phyloP scores from a whole-genome alignment of 1,140 invertebrate genomes.

The Platorchestia sp. region DNA sequence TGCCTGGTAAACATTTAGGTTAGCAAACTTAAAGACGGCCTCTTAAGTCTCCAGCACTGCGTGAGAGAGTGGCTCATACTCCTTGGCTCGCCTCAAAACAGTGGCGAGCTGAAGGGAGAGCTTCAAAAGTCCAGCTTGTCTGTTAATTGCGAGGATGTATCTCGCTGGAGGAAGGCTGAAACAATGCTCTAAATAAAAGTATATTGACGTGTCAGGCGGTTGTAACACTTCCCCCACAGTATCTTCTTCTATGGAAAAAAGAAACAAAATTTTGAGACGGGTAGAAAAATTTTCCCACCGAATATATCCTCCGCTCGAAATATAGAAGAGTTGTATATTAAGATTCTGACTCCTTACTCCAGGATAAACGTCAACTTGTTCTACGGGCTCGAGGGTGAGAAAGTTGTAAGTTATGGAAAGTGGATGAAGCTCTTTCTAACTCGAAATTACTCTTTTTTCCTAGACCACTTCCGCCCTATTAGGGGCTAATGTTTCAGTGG shows the following conservation, averaged over 20 bases:
- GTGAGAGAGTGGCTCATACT: neutral
- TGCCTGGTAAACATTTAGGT: slow-evolving; percentile 32
- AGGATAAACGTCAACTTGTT: neutral
- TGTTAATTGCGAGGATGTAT: neutral
- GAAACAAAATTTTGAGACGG: neutral
- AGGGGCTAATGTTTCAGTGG: neutral
- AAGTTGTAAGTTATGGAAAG: neutral
- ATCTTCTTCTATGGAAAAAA: neutral
- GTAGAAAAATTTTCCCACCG: neutral
- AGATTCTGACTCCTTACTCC: neutral
- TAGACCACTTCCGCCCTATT: neutral
- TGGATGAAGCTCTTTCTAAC: neutral
- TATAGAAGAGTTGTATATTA: neutral
- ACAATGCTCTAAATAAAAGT: neutral
- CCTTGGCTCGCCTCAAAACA: neutral
- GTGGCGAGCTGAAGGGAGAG: neutral
- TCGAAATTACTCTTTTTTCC: neutral
- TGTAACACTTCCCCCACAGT: neutral
- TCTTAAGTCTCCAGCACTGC: neutral
- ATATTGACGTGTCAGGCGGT: neutral
- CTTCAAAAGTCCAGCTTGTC: neutral
- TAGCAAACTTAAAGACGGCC: neutral
- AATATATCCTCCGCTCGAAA: neutral
- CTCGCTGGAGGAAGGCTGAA: neutral
- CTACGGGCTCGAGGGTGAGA: neutral